A percentile compares a stretch with the other conserved stretches of the same genome.
These are phyloP conservation scores for Mallotus villosus DNA, from an alignment of 2,797 vertebrate genomes.

Conservation along the genomic window DNA sequence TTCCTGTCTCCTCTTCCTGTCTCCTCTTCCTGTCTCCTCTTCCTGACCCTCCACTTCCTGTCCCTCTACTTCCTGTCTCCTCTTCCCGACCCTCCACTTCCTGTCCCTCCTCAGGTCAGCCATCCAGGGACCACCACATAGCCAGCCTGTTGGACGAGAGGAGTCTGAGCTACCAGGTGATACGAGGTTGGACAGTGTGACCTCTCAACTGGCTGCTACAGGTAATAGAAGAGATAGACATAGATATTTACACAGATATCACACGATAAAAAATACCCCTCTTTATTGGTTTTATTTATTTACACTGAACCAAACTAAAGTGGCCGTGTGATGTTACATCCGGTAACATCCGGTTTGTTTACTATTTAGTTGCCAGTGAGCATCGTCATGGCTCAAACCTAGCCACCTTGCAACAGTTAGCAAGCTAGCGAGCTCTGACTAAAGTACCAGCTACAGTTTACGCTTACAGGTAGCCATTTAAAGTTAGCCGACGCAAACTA, in stretches of 20 bases:
- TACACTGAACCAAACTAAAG: too few species aligned
- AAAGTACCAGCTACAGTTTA: too few species aligned
- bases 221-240: constrained; percentile 46
- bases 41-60: neutral
- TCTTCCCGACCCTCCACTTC: neutral
- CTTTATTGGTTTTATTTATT: too few species aligned
- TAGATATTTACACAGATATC: neutral
- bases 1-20: neutral
- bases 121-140: constrained; percentile 50
- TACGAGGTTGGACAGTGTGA: constrained; percentile 47
- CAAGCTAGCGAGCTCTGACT: too few species aligned
- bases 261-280: too few species aligned
- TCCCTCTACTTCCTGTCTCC: neutral
- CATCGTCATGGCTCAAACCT: too few species aligned
- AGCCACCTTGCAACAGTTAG: too few species aligned
- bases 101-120: constrained; percentile 54
- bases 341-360: too few species aligned
- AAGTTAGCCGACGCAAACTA: too few species aligned
- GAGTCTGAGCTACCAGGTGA: constrained; percentile 58
- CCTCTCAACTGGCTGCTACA: constrained; percentile 17
- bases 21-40: neutral
- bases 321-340: too few species aligned
- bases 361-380: too few species aligned
- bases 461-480: too few species aligned
- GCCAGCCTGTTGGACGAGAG: constrained; percentile 64